Evolutionary conservation across 53 echinoderm and acorn worm genomes (phyloP), one percentile per base, ranked within the genome.

Genomic region (Holothuria leucospilota): DNA sequence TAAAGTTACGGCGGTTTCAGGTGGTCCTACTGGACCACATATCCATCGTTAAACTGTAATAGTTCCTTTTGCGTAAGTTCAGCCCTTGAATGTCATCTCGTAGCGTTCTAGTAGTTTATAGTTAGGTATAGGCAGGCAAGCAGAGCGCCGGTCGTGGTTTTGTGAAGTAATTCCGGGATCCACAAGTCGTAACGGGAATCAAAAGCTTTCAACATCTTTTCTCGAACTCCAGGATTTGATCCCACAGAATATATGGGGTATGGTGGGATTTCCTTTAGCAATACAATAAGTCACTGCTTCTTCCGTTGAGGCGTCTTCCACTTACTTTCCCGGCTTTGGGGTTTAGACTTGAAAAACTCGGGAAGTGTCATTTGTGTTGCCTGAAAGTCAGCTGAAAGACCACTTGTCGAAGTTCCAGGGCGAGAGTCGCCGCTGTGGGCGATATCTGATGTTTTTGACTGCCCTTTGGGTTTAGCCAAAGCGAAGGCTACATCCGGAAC

Each of bases 221-320:
- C n/a, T 38, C 39, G 60, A 63, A 86, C 74, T 0, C 86, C 86
- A 20, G 20, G 14, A 15, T 86, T 77, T n/a, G n/a, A n/a, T 23
- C 60, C 75, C 15, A 86, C 64, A 2, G 77, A 74, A 64, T 86
- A 86, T 9, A 86, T 62, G n/a, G 18, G 86, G 77, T 30, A 77
- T 61, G n/a, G 74, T n/a, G n/a, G n/a, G n/a, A n/a, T n/a, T 74
- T 24, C 74, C 62, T 28, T 75, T 86, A 11, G 86, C 77, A 24
- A 74, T 73, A 38, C 59, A 86, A 39, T 75, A n/a, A 2, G 86
- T 62, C 21, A 86, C 77, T 12, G 86, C 73, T 29, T 86, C 86
- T 1, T n/a, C n/a, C n/a, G n/a, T 62, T 86, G 29, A 86, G 29
- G 13, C n/a, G 21, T 30, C 26, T 77, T 75, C 77, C 71, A 85